A percentile compares a stretch with the other conserved stretches of the same genome.
Evolutionary conservation across 2,888 invertebrate genomes (phyloP).

Genomic region (Cyclophora albipunctata): DNA sequence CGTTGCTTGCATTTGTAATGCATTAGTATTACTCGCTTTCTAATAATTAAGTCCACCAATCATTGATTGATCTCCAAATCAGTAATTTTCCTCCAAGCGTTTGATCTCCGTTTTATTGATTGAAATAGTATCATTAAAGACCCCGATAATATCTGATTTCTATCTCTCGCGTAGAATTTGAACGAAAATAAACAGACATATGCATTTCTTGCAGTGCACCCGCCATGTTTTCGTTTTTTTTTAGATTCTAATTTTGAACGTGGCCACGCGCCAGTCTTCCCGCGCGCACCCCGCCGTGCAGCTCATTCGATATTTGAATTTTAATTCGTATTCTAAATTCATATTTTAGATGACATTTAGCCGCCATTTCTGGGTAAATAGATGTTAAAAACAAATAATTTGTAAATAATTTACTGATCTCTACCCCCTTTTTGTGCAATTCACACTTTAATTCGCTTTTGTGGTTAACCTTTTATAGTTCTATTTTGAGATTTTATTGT

Average conservation of each 20-base stretch:
- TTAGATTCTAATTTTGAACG: constrained; percentile 67
- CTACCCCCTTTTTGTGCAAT: constrained; percentile 9
- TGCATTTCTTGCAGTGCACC: constrained; percentile 69
- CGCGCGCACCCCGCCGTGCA: constrained; percentile 54
- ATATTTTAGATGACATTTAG: too few species aligned
- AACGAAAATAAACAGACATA: constrained; percentile 46
- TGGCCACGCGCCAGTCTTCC: constrained; percentile 65
- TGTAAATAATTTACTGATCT: constrained; percentile 13
- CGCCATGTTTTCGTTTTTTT: constrained; percentile 49
- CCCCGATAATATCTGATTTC: too few species aligned
- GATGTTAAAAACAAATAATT: constrained; percentile 3
- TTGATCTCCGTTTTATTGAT: too few species aligned
- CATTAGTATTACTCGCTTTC: too few species aligned
- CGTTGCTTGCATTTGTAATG: too few species aligned
- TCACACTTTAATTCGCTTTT: constrained; percentile 17
- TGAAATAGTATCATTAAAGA: too few species aligned
- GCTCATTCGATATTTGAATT: constrained; percentile 35
- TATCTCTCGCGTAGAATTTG: constrained; percentile 19
- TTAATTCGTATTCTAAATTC: constrained; percentile 25
- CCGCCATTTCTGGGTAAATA: constrained; percentile 42
- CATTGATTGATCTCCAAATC: too few species aligned
- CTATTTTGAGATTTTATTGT: constrained; percentile 14
- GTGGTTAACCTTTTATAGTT: constrained; percentile 24
- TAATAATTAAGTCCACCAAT: too few species aligned
- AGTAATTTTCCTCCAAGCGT: too few species aligned